phyloP scores from a whole-genome alignment of 2,113 vertebrate species.

The Planiliza haematocheilus region DNA sequence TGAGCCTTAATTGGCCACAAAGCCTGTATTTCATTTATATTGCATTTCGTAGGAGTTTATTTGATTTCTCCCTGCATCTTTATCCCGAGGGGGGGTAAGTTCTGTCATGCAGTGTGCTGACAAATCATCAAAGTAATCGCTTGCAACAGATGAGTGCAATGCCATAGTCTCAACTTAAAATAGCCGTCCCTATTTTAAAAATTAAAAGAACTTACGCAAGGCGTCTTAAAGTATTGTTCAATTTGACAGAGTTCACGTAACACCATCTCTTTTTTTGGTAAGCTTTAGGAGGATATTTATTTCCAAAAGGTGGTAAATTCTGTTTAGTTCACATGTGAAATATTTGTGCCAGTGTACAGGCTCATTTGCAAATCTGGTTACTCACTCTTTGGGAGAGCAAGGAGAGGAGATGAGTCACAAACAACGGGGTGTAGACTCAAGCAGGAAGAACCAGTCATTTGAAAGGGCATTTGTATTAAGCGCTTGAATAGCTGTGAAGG shows the following conservation, averaged over 20 bases:
- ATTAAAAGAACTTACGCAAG: background rate
- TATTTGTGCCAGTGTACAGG: too few species aligned
- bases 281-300: background rate
- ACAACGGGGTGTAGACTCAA: conserved; percentile 21
- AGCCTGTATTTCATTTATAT: too few species aligned
- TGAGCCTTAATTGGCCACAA: background rate
- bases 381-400: background rate
- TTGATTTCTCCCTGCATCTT: conserved; percentile 3
- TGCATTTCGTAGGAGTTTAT: background rate
- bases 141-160: background rate
- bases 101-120: background rate
- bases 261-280: background rate
- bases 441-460: conserved; percentile 18
- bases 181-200: background rate
- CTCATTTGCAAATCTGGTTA: too few species aligned
- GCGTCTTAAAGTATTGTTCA: background rate
- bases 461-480: conserved; percentile 24
- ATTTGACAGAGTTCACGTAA: background rate
- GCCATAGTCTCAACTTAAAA: background rate
- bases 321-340: too few species aligned
- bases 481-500: conserved; percentile 19
- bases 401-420: conserved; percentile 46
- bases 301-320: background rate
- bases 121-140: conserved; percentile 22
- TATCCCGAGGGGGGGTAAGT: background rate